Evolutionary conservation across 1,140 invertebrate species (phyloP).

Genomic region (Macrosteles quadrilineatus): DNA sequence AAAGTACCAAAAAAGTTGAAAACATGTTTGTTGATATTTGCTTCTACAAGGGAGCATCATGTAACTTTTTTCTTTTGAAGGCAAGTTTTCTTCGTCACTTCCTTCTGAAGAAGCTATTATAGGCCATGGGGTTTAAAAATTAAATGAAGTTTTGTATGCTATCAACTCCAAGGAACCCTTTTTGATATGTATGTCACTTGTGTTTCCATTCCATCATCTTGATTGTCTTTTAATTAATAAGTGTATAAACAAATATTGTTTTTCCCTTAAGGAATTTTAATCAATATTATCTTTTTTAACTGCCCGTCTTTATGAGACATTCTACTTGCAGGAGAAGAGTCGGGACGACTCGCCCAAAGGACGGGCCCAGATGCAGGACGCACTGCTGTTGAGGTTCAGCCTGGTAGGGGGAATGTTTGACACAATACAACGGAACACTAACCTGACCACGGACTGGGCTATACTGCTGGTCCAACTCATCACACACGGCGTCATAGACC

Average conservation of each 20-base stretch:
- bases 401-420: slow-evolving; percentile 96
- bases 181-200: too few species aligned
- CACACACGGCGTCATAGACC: slow-evolving; percentile 87
- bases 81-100: too few species aligned
- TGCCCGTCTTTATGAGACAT: too few species aligned
- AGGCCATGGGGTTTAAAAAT: too few species aligned
- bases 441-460: slow-evolving; percentile 89
- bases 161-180: too few species aligned
- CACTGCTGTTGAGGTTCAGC: slow-evolving; percentile 85
- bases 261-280: slow-evolving; percentile 32
- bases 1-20: too few species aligned
- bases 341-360: slow-evolving; percentile 60
- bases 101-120: too few species aligned
- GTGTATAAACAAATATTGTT: slow-evolving; percentile 25
- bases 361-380: slow-evolving; percentile 69
- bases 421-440: slow-evolving; percentile 86
- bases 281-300: too few species aligned
- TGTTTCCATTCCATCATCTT: neutral
- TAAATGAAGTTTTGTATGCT: too few species aligned
- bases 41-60: too few species aligned
- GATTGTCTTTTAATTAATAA: neutral
- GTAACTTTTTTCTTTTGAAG: too few species aligned
- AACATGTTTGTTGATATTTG: too few species aligned
- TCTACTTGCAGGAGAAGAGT: slow-evolving; percentile 51
- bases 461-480: slow-evolving; percentile 87